A percentile compares a stretch with the other conserved stretches of the same genome.
These are phyloP conservation scores for Etheostoma nigrum DNA, from an alignment of 2,797 vertebrate genomes.

Conservation along the genomic window DNA sequence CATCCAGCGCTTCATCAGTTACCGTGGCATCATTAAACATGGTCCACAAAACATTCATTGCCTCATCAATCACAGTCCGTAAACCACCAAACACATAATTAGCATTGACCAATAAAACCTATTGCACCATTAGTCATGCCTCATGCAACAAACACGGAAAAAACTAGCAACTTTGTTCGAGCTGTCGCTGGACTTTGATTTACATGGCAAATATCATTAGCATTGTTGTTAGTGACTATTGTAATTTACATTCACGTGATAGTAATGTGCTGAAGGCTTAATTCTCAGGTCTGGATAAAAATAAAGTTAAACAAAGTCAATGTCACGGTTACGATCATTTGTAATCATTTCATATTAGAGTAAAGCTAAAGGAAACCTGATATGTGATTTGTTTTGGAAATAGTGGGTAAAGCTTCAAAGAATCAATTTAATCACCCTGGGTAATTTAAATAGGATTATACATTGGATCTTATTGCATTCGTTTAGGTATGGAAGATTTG, in stretches of 20 bases:
- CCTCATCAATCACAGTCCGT: slow-evolving; percentile 81
- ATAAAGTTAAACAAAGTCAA: slow-evolving; percentile 49
- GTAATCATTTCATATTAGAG: not conserved
- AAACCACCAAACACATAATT: slow-evolving; percentile 79
- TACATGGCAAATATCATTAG: slow-evolving; percentile 70
- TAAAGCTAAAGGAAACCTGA: slow-evolving; percentile 17
- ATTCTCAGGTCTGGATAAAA: slow-evolving; percentile 24
- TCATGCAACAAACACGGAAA: slow-evolving; percentile 69
- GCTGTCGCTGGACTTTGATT: slow-evolving; percentile 73
- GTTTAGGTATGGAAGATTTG: not conserved
- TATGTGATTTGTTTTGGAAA: slow-evolving; percentile 8
- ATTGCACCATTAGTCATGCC: slow-evolving; percentile 78
- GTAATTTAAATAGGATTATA: not conserved
- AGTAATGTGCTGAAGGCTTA: slow-evolving; percentile 16
- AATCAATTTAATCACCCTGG: not conserved
- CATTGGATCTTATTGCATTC: not conserved
- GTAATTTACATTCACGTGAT: slow-evolving; percentile 49
- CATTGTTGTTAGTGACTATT: slow-evolving; percentile 53
- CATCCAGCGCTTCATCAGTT: slow-evolving; percentile 76
- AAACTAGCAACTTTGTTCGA: slow-evolving; percentile 71
- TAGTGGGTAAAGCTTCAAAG: not conserved
- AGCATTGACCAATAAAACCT: slow-evolving; percentile 83
- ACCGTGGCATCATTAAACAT: slow-evolving; percentile 78
- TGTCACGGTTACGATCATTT: slow-evolving; percentile 27
- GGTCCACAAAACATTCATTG: slow-evolving; percentile 79